A percentile compares a stretch with the other conserved stretches of the same genome.
phyloP scores from a whole-genome alignment of 2,113 vertebrate species.

The Rostratula benghalensis region DNA sequence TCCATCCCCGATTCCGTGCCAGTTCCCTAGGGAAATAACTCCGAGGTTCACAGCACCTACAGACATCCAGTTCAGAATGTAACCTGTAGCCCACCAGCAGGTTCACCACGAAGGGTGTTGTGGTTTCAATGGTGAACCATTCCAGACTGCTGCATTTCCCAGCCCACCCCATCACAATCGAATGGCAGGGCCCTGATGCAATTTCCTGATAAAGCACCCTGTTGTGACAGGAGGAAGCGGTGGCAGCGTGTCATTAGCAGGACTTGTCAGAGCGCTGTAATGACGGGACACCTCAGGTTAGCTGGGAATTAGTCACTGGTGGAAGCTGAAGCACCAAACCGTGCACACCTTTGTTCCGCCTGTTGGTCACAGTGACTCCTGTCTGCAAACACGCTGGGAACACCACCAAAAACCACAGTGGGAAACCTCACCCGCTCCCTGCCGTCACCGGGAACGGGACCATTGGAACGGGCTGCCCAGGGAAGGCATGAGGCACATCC shows the following conservation, averaged over 20 bases:
- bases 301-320: conserved; percentile 38
- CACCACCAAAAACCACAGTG: not conserved
- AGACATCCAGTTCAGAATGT: not conserved
- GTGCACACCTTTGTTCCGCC: not conserved
- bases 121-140: not conserved
- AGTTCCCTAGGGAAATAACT: not conserved
- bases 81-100: not conserved
- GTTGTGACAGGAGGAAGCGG: not conserved
- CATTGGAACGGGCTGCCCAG: not conserved
- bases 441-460: not conserved
- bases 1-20: not conserved
- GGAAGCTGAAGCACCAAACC: conserved; percentile 10
- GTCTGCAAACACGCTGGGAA: not conserved
- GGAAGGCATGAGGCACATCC: too few species aligned
- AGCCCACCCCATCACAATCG: not conserved
- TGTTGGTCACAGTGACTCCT: not conserved
- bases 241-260: not conserved
- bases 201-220: conserved; percentile 3
- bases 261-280: not conserved
- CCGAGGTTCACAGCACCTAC: not conserved
- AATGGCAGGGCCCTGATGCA: not conserved
- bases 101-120: not conserved
- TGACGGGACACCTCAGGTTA: not conserved
- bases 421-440: not conserved
- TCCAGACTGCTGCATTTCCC: not conserved